Base-by-base conservation (phyloP, 2,888 invertebrate genomes). In the Sinohyriopsis cumingii region DNA sequence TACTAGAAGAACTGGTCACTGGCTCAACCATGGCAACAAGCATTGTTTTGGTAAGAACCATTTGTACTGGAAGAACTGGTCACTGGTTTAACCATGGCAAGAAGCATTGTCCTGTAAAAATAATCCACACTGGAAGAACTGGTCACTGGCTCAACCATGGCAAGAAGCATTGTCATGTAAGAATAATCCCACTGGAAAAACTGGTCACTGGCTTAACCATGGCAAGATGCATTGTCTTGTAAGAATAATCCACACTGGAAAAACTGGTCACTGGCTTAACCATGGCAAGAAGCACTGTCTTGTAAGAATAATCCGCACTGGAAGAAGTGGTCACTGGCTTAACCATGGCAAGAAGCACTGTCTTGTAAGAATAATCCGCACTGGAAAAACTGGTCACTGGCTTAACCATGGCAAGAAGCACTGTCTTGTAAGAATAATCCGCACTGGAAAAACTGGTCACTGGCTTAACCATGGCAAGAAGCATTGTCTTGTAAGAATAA, bases 311-410 rank as follows among this genome's bases (percentile, higher is more conserved):
- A 99, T 99, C 84, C 92, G 98, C 54, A 99, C 98, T 0, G 99
- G 99, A 0, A 92, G 98, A 68, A 98, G 98, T 0, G 98, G 99
- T 0, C 99, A 99, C 90, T 99, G 99, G 99, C 92, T 99, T 45
- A 99, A 99, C 90, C 99, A 99, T 89, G 99, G 98, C 33, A 99
- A 99, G 90, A 98, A 99, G 88, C 98, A 99, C 86, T 99, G 98
- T 89, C 91, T 99, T 85, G 96, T 86, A 64, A 63, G 80, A 9
- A 33, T n/a, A n/a, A n/a, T n/a, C n/a, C n/a, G n/a, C n/a, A n/a
- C n/a, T 0, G 98, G 98, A 0, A 92, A 98, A 67, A 98, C 98
- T 0, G 98, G 98, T 0, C 98, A 99, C 90, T 98, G 98, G 98
- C 91, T 98, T 54, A 99, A 98, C 90, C 98, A 99, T 89, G 98